Base-by-base conservation (phyloP, 2,888 invertebrate species). In the Xanthia togata region DNA sequence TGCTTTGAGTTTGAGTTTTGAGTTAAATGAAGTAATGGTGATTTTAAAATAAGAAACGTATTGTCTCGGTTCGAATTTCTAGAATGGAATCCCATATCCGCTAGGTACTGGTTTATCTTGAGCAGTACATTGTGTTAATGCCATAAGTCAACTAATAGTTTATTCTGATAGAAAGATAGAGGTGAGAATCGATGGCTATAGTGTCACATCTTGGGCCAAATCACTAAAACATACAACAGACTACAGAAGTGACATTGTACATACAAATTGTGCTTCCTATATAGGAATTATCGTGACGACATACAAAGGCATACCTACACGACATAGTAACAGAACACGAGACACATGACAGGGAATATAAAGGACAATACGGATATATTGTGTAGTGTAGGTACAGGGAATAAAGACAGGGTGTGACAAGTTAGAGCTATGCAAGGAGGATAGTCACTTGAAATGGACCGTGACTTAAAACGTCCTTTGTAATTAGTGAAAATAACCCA, bases 281-380 rank as follows among this genome's bases (percentile, higher is more conserved):
- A 20, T 35, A 80, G 72, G 81, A 70, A 84, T 64, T 60, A 73
- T 38, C 20, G 59, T 73, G 59, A 73, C 47, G 38, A 47, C 57
- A 65, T 59, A 82, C 81, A 84, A 73, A 76, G 68, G 57, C 60
- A 73, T 75, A 63, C 35, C 53, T 63, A 82, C n/a, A 41, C 11
- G 73, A 50, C 69, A 79, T 35, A 57, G 79, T 60, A 71, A 71
- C 78, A 35, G 41, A 73, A 38, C 69, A 47, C 31, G 62, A 68
- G 70, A 65, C 57, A 65, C 64, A 35, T 84, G 76, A 65, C 73
- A 71, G 44, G 23, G 17, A 65, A 12, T 35, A 76, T 73, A 83
- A 83, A 81, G 71, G 69, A 73, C 59, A 41, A 64, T 55, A 41
- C 38, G 53, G 44, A 71, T 69, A 63, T 65, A 70, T 70, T 72